phyloP scores from a whole-genome alignment of 2,113 vertebrate species.

The Burhinus oedicnemus region DNA sequence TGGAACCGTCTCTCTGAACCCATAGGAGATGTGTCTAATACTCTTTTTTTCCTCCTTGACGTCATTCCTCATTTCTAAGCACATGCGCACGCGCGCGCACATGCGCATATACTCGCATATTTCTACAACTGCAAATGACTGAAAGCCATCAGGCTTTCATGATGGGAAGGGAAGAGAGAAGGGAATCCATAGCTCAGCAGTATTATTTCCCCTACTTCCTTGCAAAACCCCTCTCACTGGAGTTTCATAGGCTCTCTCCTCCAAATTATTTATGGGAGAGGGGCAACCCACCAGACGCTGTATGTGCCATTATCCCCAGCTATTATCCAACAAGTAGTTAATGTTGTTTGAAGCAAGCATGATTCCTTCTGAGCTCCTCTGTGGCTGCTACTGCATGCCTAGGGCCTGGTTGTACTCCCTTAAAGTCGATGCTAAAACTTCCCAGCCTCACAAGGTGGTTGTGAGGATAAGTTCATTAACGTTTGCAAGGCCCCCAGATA shows the following conservation, averaged over 20 bases:
- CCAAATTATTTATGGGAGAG: slow-evolving; percentile 72
- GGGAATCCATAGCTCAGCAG: slow-evolving; percentile 58
- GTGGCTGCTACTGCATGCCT: slow-evolving; percentile 65
- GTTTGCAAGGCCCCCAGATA: slow-evolving; percentile 71
- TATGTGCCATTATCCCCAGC: slow-evolving; percentile 66
- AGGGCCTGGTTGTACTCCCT: slow-evolving; percentile 70
- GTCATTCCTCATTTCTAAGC: not conserved
- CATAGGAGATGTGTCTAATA: not conserved
- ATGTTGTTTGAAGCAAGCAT: slow-evolving; percentile 73
- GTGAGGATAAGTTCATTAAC: slow-evolving; percentile 74
- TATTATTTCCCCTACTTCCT: slow-evolving; percentile 49
- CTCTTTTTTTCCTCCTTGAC: not conserved
- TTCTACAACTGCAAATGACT: slow-evolving; percentile 5
- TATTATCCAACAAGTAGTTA: slow-evolving; percentile 72
- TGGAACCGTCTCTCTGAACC: not conserved
- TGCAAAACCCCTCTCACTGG: slow-evolving; percentile 46
- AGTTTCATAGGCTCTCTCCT: slow-evolving; percentile 54
- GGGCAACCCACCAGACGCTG: slow-evolving; percentile 65
- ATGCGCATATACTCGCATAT: not conserved
- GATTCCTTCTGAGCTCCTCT: slow-evolving; percentile 67
- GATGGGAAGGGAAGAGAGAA: slow-evolving; percentile 35
- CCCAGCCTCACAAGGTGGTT: slow-evolving; percentile 70
- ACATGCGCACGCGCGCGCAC: accelerated
- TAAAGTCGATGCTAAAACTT: slow-evolving; percentile 70
- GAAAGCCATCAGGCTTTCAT: slow-evolving; percentile 25